A percentile compares a stretch with the other conserved stretches of the same genome.
phyloP scores from a whole-genome alignment of 1,140 invertebrate species.

The Lanistes nyassanus region DNA sequence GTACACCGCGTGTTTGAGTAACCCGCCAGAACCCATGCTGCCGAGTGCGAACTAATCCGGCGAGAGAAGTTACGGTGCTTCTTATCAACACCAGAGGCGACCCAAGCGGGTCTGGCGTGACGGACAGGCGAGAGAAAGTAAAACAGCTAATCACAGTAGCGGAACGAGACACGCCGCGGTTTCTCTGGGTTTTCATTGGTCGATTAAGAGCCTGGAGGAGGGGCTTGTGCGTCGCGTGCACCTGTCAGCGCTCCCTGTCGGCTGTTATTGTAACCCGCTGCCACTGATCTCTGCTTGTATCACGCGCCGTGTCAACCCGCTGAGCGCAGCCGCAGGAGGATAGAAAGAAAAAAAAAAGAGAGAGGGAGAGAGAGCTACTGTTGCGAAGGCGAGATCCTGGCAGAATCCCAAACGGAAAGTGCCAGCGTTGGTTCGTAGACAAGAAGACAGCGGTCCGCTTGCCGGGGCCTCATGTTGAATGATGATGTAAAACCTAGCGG shows the following conservation, averaged over 20 bases:
- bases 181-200: neutral
- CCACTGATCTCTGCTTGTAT: conserved; percentile 23
- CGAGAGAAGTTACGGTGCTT: neutral
- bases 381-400: no score
- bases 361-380: neutral
- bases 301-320: conserved; percentile 7
- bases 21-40: neutral
- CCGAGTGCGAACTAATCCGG: neutral
- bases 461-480: no score
- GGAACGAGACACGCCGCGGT: neutral
- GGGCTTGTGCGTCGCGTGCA: conserved; percentile 21
- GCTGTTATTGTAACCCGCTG: conserved; percentile 25
- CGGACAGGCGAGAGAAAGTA: neutral
- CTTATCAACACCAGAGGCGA: no score
- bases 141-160: neutral
- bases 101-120: no score
- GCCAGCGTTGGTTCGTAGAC: no score
- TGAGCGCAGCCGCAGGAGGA: neutral
- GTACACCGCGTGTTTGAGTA: neutral
- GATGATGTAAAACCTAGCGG: no score
- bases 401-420: no score
- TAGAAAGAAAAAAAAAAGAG: neutral
- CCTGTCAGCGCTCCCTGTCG: conserved; percentile 27
- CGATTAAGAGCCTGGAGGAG: neutral
- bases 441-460: no score